Evolutionary conservation across 2,888 invertebrate species (phyloP).

Genomic region (Dryobota labecula): DNA sequence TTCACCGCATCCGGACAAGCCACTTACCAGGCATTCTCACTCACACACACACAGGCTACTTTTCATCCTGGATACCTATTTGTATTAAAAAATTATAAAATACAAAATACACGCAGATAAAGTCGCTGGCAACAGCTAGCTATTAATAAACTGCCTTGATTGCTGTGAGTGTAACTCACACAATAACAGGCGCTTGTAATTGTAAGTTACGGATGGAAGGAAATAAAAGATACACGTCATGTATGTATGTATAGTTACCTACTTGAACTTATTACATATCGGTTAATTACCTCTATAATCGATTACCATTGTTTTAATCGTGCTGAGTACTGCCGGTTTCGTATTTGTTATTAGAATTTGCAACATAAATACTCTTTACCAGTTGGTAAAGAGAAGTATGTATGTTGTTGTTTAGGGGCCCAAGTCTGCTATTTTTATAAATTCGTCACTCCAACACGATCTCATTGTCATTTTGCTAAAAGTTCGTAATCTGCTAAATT

Average conservation of each 20-base stretch:
- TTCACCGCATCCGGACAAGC: too few species aligned
- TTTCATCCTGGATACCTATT: not conserved
- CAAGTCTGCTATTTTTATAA: too few species aligned
- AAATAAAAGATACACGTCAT: constrained; percentile 36
- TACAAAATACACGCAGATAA: not conserved
- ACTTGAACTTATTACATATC: constrained; percentile 48
- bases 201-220: constrained; percentile 28
- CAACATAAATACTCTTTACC: too few species aligned
- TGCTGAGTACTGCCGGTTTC: constrained; percentile 20
- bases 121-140: not conserved
- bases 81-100: too few species aligned
- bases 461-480: too few species aligned
- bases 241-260: constrained; percentile 27
- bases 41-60: not conserved
- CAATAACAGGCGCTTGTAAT: not conserved
- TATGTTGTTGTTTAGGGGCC: too few species aligned
- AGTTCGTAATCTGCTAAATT: too few species aligned
- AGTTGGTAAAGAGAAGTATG: too few species aligned
- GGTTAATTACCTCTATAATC: constrained; percentile 56
- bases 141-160: constrained; percentile 5
- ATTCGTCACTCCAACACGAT: too few species aligned
- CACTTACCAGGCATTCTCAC: too few species aligned
- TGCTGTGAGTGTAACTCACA: constrained; percentile 33
- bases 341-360: constrained; percentile 34
- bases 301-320: constrained; percentile 55